Evolutionary conservation across 2,888 invertebrate genomes (phyloP), one percentile per base, ranked within the genome.

Genomic region (Gastracanthus pulcherrimus): DNA sequence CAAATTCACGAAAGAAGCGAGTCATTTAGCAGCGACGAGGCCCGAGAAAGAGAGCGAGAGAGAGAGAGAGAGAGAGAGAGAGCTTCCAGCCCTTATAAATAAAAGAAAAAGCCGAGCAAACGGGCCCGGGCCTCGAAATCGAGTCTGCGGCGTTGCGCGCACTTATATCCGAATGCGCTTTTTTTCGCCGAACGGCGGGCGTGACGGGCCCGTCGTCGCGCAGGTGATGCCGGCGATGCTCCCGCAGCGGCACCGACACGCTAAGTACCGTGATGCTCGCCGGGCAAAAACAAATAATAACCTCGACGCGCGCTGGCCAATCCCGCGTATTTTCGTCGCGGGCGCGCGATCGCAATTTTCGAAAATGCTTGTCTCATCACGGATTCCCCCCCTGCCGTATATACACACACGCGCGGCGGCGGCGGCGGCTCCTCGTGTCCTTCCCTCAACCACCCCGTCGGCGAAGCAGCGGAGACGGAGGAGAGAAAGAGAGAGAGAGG

Each of bases 341-440:
- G 34, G 51, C 51, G 66, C 19, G 58, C 66, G 45, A 36, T 76
- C 87, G 90, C 89, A 91, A 91, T 91, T 91, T 83, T 90, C 86
- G 87, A 89, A 89, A 90, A 91, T 88, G 89, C 87, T 89, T 90
- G 90, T 91, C 91, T 90, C 91, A 91, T 90, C 90, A 89, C 84
- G 84, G 83, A 85, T 82, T 76, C 82, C 78, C 71, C 81, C 23
- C 60, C 5, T 26, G 84, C n/a, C n/a, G n/a, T n/a, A n/a, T n/a
- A n/a, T n/a, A n/a, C n/a, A n/a, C n/a, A n/a, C n/a, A n/a, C n/a
- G n/a, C n/a, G n/a, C n/a, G n/a, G n/a, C n/a, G n/a, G n/a, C n/a
- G n/a, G n/a, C n/a, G n/a, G n/a, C n/a, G n/a, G 82, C 82, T 13
- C 41, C 23, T 7, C 34, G 26, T 51, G 51, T 76, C 67, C 55